Base-by-base conservation (phyloP, 64 coral and sea anemone species). In the Actinia equina region DNA sequence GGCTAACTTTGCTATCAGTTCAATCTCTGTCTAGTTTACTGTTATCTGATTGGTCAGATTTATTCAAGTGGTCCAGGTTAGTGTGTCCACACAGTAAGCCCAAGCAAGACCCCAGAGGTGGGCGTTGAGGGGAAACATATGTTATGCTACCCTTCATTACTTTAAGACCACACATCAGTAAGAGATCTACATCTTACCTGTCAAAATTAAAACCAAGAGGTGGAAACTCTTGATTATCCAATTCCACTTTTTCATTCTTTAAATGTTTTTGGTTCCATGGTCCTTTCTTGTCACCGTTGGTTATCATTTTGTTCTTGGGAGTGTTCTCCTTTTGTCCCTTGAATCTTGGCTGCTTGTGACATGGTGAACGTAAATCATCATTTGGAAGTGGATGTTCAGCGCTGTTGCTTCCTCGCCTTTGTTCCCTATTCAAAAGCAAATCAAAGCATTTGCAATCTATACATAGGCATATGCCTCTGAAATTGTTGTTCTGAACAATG, bases 201-300 rank as follows among this genome's bases (percentile, higher is more conserved):
- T 43, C 80, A 10, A 86, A 6, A 11, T 91, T 80, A 42, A 86
- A 54, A 41, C 90, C 88, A 52, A 94, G 89, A 58, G 88, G 84
- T 30, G 96, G 96, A 81, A 97, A 97, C n/a, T 97, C 94, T 42
- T 88, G 78, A 41, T 20, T 60, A 7, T 54, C 49, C 44, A 81
- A 81, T 17, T 52, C 18, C 44, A 22, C 8, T 17, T 22, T 81
- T 52, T 23, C 49, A 15, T 37, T 64, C 22, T 43, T 85, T 22
- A 64, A 43, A 59, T 67, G 41, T 89, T 54, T 86, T 20, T 74
- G 55, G 10, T 52, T 91, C 25, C 76, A 79, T 82, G 78, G 78
- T 51, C 41, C 78, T 18, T 81, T 46, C 43, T 18, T 85, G 71
- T 82, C 89, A 22, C 55, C 41, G 69, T 71, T 91, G n/a, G 58